These are phyloP conservation scores for Cotesia glomerata DNA, from an alignment of 1,140 invertebrate species.

Conservation along the genomic window DNA sequence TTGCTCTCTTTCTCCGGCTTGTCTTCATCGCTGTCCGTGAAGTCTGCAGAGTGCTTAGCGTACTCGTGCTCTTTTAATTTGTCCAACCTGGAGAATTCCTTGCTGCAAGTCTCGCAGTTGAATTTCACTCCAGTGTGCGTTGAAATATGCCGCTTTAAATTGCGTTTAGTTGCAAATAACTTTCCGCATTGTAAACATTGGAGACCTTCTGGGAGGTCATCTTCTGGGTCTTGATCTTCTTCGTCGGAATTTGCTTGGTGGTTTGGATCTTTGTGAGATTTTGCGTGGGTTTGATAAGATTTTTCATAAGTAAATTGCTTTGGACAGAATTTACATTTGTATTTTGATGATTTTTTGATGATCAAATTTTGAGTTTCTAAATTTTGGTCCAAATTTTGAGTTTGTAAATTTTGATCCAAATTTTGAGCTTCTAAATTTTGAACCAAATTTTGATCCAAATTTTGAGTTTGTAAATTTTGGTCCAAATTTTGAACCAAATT, in stretches of 20 bases:
- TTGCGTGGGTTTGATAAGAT: slow-evolving; percentile 48
- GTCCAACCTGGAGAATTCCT: slow-evolving; percentile 53
- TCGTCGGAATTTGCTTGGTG: slow-evolving; percentile 25
- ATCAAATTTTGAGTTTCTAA: slow-evolving; percentile 16
- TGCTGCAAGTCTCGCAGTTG: slow-evolving; percentile 49
- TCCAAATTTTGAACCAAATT: too few species aligned
- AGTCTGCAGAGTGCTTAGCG: slow-evolving; percentile 51
- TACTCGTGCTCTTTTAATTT: slow-evolving; percentile 56
- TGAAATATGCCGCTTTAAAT: slow-evolving; percentile 52
- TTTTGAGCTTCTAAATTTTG: too few species aligned
- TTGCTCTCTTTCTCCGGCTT: slow-evolving; percentile 40
- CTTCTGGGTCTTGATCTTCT: slow-evolving; percentile 38
- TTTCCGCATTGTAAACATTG: slow-evolving; percentile 56
- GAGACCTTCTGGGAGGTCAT: slow-evolving; percentile 42
- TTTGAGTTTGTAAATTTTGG: too few species aligned
- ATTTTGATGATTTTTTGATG: slow-evolving; percentile 41
- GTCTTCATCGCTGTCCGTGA: slow-evolving; percentile 44
- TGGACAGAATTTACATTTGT: slow-evolving; percentile 49
- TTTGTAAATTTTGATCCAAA: too few species aligned
- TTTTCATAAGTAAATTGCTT: slow-evolving; percentile 55
- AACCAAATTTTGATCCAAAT: too few species aligned
- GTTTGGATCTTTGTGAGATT: slow-evolving; percentile 43
- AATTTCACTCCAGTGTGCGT: slow-evolving; percentile 54
- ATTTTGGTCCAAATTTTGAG: too few species aligned
- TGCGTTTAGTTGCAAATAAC: slow-evolving; percentile 52